Percentiles rank a stretch among this genome's conserved stretches.
Conservation (phyloP, 2,113 vertebrate genomes). For the Actenoides lindsayi region DNA sequence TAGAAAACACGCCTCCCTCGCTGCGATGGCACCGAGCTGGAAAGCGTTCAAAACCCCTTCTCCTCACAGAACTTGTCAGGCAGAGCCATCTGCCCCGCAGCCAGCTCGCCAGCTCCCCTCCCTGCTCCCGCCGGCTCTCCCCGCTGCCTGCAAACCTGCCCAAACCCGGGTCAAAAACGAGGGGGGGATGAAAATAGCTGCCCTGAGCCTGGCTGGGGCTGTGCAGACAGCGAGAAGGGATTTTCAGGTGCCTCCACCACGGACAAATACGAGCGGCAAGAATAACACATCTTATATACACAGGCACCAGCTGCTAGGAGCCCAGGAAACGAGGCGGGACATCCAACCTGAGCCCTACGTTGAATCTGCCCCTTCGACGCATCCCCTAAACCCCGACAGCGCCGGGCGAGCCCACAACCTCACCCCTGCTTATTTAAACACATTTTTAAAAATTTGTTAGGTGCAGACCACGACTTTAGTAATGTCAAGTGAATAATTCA, state of each 20-base stretch:
- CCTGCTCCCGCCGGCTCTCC: not conserved
- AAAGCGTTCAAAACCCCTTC: not conserved
- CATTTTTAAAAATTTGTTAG: not conserved
- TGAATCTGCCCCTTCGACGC: not conserved
- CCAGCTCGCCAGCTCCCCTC: not conserved
- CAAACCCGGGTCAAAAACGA: fast-evolving
- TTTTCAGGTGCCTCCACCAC: not conserved
- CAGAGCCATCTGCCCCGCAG: slow-evolving; percentile 36
- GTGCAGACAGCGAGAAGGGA: fast-evolving
- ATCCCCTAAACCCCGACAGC: not conserved
- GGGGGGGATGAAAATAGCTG: not conserved
- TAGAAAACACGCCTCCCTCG: not conserved
- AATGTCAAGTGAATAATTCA: slow-evolving; percentile 74
- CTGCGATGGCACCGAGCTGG: not conserved
- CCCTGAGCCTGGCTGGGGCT: not conserved
- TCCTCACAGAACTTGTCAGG: not conserved
- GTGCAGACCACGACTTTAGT: slow-evolving; percentile 52
- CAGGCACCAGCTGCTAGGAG: not conserved
- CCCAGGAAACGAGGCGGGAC: not conserved
- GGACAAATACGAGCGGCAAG: fast-evolving
- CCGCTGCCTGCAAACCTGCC: not conserved
- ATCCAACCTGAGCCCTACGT: not conserved
- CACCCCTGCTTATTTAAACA: not conserved
- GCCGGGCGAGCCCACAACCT: not conserved
- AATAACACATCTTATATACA: not conserved